Conservation (phyloP, 1,140 invertebrate species). For the Drosophila miranda region DNA sequence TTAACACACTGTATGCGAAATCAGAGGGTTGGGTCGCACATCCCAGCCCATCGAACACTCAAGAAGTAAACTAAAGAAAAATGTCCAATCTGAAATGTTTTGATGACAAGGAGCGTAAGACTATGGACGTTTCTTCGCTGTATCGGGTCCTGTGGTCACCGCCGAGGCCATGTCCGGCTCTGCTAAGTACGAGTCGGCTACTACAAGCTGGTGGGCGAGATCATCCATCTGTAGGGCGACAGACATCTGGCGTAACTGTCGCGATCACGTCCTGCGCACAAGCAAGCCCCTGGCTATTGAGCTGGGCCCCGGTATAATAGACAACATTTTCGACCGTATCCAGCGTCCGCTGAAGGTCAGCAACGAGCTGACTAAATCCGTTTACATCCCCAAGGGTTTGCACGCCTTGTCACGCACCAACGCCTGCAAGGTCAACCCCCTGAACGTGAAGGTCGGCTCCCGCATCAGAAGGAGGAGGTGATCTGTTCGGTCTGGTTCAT, state of each 20-base stretch:
- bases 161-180: slow-evolving; percentile 99
- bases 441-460: slow-evolving; percentile 93
- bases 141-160: slow-evolving; percentile 99
- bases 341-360: slow-evolving; percentile 99
- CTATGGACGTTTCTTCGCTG: slow-evolving; percentile 97
- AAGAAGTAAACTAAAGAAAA: slow-evolving; percentile 67
- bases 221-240: slow-evolving; percentile 99
- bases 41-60: no score
- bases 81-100: slow-evolving; percentile 88
- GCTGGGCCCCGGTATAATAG: slow-evolving; percentile 99
- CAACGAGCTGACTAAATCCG: slow-evolving; percentile 94
- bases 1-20: no score
- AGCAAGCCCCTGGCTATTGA: slow-evolving; percentile 98
- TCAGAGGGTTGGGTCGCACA: no score
- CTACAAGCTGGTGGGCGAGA: slow-evolving; percentile 98
- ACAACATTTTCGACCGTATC: slow-evolving; percentile 99
- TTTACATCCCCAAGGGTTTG: slow-evolving; percentile 97
- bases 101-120: slow-evolving; percentile 93
- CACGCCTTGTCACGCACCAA: slow-evolving; percentile 93
- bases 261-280: slow-evolving; percentile 98
- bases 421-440: slow-evolving; percentile 97
- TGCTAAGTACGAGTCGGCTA: slow-evolving; percentile 99
- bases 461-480: slow-evolving; percentile 97
- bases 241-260: slow-evolving; percentile 91
- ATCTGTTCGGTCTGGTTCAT: slow-evolving; percentile 97